Percentiles rank a stretch among this genome's conserved stretches.
Conservation (phyloP, 1,140 invertebrate species). For the Magallana ariakensis region DNA sequence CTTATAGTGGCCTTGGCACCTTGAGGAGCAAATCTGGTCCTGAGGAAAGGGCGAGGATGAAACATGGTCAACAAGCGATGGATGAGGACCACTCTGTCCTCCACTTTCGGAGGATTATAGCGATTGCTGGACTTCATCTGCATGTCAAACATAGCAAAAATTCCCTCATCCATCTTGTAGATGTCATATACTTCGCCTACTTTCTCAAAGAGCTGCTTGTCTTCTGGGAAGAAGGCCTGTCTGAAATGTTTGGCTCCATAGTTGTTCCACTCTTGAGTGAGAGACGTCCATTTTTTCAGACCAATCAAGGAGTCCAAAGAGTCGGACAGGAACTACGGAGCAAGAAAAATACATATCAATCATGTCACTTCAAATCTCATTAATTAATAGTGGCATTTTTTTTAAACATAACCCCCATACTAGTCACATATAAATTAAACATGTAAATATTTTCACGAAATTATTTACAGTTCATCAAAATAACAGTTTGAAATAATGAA, state of each 20-base stretch:
- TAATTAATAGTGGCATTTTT: no score
- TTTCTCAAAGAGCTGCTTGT: constrained; percentile 36
- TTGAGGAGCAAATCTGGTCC: constrained; percentile 77
- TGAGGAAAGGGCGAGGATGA: constrained; percentile 76
- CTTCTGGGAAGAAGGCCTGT: constrained; percentile 67
- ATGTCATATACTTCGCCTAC: constrained; percentile 68
- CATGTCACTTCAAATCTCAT: no score
- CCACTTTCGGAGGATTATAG: constrained; percentile 70
- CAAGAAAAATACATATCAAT: neutral
- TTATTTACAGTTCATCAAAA: no score
- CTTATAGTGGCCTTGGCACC: constrained; percentile 75
- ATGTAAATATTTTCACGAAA: no score
- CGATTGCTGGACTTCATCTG: constrained; percentile 68
- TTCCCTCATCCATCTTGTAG: constrained; percentile 49
- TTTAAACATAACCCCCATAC: no score
- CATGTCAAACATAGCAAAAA: constrained; percentile 34
- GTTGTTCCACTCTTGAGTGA: constrained; percentile 59
- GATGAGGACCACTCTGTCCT: constrained; percentile 62
- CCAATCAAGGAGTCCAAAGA: constrained; percentile 65
- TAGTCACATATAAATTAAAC: no score
- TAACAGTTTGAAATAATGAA: no score
- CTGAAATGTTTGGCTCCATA: constrained; percentile 70
- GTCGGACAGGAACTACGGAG: constrained; percentile 43
- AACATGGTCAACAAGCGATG: constrained; percentile 76
- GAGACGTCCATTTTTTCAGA: constrained; percentile 70